These are phyloP conservation scores for Lepus timidus DNA, from an alignment of 2,113 vertebrate genomes.

Conservation along the genomic window DNA sequence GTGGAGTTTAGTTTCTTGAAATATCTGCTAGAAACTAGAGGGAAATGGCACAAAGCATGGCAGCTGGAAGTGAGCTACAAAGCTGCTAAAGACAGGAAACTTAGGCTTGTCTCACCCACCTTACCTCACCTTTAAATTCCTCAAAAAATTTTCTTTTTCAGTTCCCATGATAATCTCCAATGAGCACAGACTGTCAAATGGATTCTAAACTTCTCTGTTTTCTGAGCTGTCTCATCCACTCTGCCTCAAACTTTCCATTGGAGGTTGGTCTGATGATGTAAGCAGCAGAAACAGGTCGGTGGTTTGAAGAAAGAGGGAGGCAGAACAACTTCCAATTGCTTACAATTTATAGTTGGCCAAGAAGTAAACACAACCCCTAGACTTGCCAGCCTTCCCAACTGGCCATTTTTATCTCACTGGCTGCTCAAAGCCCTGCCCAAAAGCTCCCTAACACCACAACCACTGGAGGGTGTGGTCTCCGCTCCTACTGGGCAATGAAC, in stretches of 20 bases:
- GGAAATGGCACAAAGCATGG: slow-evolving; percentile 41
- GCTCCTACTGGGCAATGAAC: slow-evolving; percentile 89
- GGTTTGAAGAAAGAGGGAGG: slow-evolving; percentile 36
- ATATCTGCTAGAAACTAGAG: slow-evolving; percentile 36
- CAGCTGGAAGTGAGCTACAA: slow-evolving; percentile 24
- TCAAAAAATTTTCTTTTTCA: background rate
- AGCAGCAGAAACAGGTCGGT: slow-evolving; percentile 77
- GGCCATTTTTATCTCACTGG: slow-evolving; percentile 89
- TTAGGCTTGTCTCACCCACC: background rate
- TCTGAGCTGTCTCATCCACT: background rate
- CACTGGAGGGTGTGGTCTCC: slow-evolving; percentile 95
- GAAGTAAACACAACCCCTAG: slow-evolving; percentile 91
- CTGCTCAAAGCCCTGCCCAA: slow-evolving; percentile 87
- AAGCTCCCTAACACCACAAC: slow-evolving; percentile 91
- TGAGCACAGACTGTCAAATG: background rate
- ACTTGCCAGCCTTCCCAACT: slow-evolving; percentile 87
- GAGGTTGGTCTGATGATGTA: slow-evolving; percentile 56
- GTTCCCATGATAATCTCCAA: background rate
- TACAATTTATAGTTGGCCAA: slow-evolving; percentile 87
- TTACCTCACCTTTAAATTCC: background rate
- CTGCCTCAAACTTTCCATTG: slow-evolving; percentile 74
- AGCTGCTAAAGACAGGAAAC: slow-evolving; percentile 31
- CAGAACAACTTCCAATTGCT: slow-evolving; percentile 86
- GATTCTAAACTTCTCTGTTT: slow-evolving; percentile 57
- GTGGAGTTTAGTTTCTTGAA: slow-evolving; percentile 54